A percentile compares a stretch with the other conserved stretches of the same genome.
Conservation (phyloP, 2,797 vertebrate species). For the Acipenser transmontanus region DNA sequence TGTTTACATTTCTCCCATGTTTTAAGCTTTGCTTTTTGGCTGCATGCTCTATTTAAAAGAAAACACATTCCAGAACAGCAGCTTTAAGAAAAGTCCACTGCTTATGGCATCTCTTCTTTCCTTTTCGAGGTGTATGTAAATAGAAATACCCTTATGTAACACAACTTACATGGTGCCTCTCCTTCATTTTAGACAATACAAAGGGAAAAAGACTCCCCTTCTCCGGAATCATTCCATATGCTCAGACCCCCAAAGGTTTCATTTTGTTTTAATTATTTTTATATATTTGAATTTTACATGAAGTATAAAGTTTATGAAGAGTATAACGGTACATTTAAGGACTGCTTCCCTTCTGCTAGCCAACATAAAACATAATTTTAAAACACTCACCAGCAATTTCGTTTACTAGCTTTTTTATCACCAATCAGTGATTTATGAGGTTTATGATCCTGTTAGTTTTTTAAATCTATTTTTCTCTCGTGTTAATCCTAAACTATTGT, state of each 20-base stretch:
- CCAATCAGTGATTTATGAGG: too few relatives aligned
- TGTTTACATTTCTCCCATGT: constrained; percentile 36
- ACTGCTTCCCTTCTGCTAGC: constrained; percentile 1
- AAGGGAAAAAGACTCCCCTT: constrained; percentile 98
- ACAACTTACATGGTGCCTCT: constrained; percentile 84
- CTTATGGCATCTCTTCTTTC: constrained; percentile 32
- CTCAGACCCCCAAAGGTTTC: constrained; percentile 98
- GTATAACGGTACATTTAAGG: constrained; percentile 12
- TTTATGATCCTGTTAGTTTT: too few relatives aligned
- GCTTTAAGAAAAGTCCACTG: constrained; percentile 65
- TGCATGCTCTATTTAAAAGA: constrained; percentile 60
- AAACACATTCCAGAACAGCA: constrained; percentile 53
- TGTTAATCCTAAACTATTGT: too few relatives aligned
- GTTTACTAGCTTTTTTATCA: too few relatives aligned
- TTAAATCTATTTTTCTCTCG: too few relatives aligned
- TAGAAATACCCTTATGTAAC: constrained; percentile 46
- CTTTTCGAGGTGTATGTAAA: constrained; percentile 43
- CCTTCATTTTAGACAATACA: constrained; percentile 98
- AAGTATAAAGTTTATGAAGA: background rate
- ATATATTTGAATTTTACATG: constrained; percentile 36
- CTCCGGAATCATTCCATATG: constrained; percentile 99
- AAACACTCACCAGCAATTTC: constrained; percentile 18
- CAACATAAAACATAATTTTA: constrained; percentile 40
- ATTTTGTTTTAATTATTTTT: constrained; percentile 71
- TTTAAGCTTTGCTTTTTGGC: constrained; percentile 54